Evolutionary conservation across 92 coral and sea anemone genomes (phyloP).

Genomic region (Epizoanthus ramosus): DNA sequence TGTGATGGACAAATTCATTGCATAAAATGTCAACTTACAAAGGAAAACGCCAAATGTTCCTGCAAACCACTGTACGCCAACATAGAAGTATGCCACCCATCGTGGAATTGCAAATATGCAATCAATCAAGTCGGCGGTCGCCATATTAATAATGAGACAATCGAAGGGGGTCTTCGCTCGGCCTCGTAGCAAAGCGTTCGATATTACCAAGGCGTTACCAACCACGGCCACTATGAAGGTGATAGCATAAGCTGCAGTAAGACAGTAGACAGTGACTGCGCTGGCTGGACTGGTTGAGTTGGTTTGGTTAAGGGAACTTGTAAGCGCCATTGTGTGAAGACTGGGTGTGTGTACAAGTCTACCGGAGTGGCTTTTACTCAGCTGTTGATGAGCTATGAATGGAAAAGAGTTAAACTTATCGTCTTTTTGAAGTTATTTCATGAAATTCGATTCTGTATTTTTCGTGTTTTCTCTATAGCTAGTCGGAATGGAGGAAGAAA

Average conservation of each 20-base stretch:
- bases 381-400: too few species aligned
- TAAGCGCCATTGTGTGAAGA: too few species aligned
- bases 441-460: too few species aligned
- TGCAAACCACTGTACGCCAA: constrained; percentile 18
- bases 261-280: not conserved
- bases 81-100: constrained; percentile 7
- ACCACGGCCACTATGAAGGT: constrained; percentile 18
- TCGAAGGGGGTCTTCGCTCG: constrained; percentile 28
- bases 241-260: not conserved
- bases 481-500: too few species aligned
- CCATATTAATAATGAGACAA: constrained; percentile 26
- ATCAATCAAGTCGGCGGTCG: constrained; percentile 35
- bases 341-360: too few species aligned
- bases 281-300: not conserved
- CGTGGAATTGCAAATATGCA: constrained; percentile 28
- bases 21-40: constrained; percentile 23
- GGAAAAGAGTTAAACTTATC: too few species aligned
- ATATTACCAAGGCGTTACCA: constrained; percentile 25
- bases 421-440: too few species aligned
- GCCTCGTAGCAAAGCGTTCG: constrained; percentile 7
- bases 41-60: constrained; percentile 21
- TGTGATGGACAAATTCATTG: too few species aligned
- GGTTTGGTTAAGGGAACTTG: too few species aligned
- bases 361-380: too few species aligned
- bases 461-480: too few species aligned